Percentiles rank a stretch among this genome's conserved stretches.
Evolutionary conservation across 2,888 invertebrate species (phyloP).

Genomic region (Aphrophora alni): DNA sequence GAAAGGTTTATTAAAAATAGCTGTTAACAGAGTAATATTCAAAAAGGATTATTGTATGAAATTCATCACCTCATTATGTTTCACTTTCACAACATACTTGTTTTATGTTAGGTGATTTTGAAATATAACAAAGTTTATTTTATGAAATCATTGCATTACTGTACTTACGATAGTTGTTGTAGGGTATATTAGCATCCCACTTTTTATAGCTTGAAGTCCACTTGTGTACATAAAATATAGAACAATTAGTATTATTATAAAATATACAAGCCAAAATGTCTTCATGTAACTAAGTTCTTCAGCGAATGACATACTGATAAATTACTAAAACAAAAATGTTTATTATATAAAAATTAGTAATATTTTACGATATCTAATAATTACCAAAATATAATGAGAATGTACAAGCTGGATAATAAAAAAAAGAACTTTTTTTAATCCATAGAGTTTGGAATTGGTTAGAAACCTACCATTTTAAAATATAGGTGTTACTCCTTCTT

Average conservation of each 20-base stretch:
- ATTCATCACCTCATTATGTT: no score
- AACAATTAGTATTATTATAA: not conserved
- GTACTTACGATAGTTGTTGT: no score
- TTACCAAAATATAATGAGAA: not conserved
- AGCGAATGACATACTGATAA: not conserved
- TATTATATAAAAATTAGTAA: not conserved
- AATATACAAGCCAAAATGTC: not conserved
- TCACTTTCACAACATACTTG: no score
- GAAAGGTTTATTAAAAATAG: no score
- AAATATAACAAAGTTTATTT: no score
- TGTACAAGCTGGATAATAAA: not conserved
- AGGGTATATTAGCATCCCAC: not conserved
- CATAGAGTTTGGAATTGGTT: no score
- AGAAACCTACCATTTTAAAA: no score
- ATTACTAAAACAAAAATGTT: not conserved
- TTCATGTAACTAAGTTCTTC: not conserved
- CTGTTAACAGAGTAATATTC: no score
- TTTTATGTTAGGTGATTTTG: no score
- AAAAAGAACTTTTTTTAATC: no score
- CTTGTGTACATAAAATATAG: not conserved
- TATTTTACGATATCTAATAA: not conserved
- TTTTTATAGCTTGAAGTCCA: not conserved
- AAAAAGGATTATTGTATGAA: no score
- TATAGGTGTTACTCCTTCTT: not conserved
- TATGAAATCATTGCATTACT: no score